Evolutionary conservation across 2,888 invertebrate genomes (phyloP).

Genomic region (Macropis europaea): DNA sequence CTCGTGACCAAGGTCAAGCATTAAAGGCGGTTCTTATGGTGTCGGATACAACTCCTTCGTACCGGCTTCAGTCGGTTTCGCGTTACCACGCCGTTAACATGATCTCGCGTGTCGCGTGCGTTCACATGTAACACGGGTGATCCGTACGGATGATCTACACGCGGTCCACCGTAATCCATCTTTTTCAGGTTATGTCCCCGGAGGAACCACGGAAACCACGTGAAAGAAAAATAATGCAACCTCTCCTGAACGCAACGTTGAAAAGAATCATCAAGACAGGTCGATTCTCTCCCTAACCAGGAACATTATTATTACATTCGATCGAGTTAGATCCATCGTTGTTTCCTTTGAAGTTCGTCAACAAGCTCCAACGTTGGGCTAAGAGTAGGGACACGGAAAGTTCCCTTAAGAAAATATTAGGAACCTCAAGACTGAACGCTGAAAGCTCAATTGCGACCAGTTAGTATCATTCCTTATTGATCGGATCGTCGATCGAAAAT

Average conservation of each 20-base stretch:
- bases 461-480: no score
- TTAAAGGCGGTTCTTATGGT: neutral
- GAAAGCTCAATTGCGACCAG: no score
- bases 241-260: no score
- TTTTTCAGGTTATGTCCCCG: constrained; percentile 41
- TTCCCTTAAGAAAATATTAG: no score
- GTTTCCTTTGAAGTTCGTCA: no score
- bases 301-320: neutral
- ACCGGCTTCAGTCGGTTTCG: neutral
- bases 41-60: neutral
- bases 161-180: neutral
- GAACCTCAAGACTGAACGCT: no score
- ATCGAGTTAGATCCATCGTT: neutral
- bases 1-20: constrained; percentile 1
- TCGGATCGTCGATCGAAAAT: no score
- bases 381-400: no score
- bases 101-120: neutral
- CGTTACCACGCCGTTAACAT: neutral
- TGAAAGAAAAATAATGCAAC: no score
- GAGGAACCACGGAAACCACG: neutral
- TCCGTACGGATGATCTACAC: neutral
- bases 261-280: no score
- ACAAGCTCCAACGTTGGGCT: no score
- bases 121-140: neutral
- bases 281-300: neutral